A percentile compares a stretch with the other conserved stretches of the same genome.
phyloP scores from a whole-genome alignment of 2,113 vertebrate genomes.

The Mormyrus lacerda region DNA sequence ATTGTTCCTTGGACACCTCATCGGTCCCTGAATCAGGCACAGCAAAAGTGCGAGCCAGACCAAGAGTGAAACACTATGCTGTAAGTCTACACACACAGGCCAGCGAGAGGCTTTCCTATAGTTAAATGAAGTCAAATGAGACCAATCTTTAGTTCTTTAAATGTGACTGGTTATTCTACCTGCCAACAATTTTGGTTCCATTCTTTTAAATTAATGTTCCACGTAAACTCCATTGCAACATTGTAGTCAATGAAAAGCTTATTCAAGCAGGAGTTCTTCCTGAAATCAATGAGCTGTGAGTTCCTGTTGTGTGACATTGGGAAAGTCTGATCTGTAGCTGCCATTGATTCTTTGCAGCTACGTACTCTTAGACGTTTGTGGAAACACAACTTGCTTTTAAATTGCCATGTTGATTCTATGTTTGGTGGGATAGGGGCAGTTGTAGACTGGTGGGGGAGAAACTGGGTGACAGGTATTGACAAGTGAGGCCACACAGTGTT shows the following conservation, averaged over 20 bases:
- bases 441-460: background rate
- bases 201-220: background rate
- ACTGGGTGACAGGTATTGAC: background rate
- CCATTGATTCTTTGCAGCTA: background rate
- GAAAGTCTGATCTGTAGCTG: background rate
- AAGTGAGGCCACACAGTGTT: background rate
- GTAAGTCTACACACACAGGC: slow-evolving; percentile 43
- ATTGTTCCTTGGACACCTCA: slow-evolving; percentile 41
- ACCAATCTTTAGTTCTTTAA: background rate
- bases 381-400: background rate
- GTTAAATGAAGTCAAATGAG: background rate
- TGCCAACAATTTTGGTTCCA: background rate
- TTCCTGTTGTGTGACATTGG: background rate
- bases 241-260: background rate
- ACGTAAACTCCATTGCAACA: background rate
- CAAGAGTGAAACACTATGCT: slow-evolving; percentile 59
- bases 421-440: background rate
- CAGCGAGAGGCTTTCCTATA: background rate
- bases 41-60: slow-evolving; percentile 63
- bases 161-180: background rate
- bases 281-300: background rate
- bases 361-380: background rate
- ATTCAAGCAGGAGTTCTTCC: background rate
- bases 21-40: slow-evolving; percentile 58
- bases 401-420: background rate